Percentiles rank a stretch among this genome's conserved stretches.
phyloP scores from a whole-genome alignment of 2,888 invertebrate genomes.

The Platycheirus albimanus region DNA sequence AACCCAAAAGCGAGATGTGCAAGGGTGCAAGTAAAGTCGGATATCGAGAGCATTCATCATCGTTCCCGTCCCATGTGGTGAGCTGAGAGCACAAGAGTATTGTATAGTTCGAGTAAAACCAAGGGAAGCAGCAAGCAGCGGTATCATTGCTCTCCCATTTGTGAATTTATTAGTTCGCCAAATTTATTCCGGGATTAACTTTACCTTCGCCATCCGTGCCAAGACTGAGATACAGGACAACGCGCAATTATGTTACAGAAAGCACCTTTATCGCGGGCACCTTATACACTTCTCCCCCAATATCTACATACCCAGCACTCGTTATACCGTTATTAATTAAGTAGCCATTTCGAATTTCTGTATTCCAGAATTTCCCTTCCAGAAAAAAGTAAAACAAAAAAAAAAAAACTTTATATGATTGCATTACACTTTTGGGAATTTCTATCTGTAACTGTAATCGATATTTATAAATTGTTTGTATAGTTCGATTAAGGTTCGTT shows the following conservation, averaged over 20 bases:
- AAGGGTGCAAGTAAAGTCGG: constrained; percentile 72
- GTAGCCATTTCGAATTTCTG: too few relatives aligned
- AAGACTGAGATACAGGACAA: constrained; percentile 16
- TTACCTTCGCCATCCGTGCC: constrained; percentile 45
- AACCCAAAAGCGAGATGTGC: constrained; percentile 62
- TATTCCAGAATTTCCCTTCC: constrained; percentile 46
- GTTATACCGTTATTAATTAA: constrained; percentile 62
- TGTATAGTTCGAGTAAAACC: not conserved
- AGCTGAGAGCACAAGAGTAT: constrained; percentile 14
- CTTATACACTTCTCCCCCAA: constrained; percentile 1
- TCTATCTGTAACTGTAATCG: constrained; percentile 21
- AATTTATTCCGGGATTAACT: constrained; percentile 71
- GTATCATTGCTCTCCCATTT: constrained; percentile 63
- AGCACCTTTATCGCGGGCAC: constrained; percentile 47
- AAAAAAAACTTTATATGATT: constrained; percentile 43
- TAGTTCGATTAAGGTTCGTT: constrained; percentile 44
- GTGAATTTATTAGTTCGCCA: constrained; percentile 69
- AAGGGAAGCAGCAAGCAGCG: constrained; percentile 50
- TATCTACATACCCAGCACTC: not conserved
- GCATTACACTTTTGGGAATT: constrained; percentile 42
- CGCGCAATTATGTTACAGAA: not conserved
- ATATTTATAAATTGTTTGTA: constrained; percentile 31
- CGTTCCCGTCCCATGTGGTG: constrained; percentile 40
- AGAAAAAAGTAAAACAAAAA: not conserved
- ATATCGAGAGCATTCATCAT: constrained; percentile 74